A percentile compares a stretch with the other conserved stretches of the same genome.
Conservation (phyloP, 2,113 vertebrate species). For the Callipepla squamata region DNA sequence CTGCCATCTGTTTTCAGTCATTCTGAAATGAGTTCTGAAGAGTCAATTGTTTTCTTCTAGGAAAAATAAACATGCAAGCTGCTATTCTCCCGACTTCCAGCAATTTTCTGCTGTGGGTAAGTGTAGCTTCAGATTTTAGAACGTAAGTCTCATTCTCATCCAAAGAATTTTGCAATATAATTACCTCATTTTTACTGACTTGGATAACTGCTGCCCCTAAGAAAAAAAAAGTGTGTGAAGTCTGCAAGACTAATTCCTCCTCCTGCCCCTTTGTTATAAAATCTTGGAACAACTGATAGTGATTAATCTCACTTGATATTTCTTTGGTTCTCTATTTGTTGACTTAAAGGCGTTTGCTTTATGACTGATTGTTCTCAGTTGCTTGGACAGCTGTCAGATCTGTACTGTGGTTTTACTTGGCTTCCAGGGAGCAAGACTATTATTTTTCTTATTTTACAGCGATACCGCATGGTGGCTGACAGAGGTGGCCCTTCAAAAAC, state of each 20-base stretch:
- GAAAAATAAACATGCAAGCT: constrained; percentile 70
- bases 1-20: constrained; percentile 64
- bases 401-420: constrained; percentile 38
- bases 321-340: constrained; percentile 68
- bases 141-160: constrained; percentile 37
- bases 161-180: constrained; percentile 78
- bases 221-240: neutral
- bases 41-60: constrained; percentile 71
- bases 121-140: constrained; percentile 65
- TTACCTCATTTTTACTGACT: constrained; percentile 82
- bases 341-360: constrained; percentile 70
- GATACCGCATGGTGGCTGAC: neutral
- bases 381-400: constrained; percentile 60
- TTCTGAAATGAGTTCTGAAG: constrained; percentile 59
- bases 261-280: constrained; percentile 54
- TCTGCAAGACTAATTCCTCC: constrained; percentile 60
- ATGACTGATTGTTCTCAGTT: constrained; percentile 63
- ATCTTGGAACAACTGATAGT: constrained; percentile 70
- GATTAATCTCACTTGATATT: constrained; percentile 76
- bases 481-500: neutral
- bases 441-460: constrained; percentile 61
- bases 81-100: constrained; percentile 66
- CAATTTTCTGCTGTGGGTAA: constrained; percentile 74
- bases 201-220: constrained; percentile 61
- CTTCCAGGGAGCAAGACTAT: constrained; percentile 43